A percentile compares a stretch with the other conserved stretches of the same genome.
Evolutionary conservation across 2,113 vertebrate species (phyloP).

Genomic region (Cyanistes caeruleus): DNA sequence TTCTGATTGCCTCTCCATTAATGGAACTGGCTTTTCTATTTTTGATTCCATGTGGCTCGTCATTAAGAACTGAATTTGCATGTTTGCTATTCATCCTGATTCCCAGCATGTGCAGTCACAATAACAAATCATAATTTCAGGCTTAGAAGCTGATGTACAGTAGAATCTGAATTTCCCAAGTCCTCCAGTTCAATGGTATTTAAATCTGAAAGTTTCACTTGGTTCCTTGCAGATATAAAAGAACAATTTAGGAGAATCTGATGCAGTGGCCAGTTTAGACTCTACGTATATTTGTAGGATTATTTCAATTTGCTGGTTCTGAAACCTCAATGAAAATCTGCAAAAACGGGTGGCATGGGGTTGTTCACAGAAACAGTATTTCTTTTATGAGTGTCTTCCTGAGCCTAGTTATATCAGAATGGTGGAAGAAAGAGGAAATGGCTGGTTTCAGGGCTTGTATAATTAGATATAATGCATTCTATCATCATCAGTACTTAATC

Average conservation of each 20-base stretch:
- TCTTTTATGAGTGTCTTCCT: slow-evolving; percentile 26
- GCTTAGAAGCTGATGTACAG: not conserved
- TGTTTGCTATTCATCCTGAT: not conserved
- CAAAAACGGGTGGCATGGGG: not conserved
- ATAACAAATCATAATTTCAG: not conserved
- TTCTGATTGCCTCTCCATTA: not conserved
- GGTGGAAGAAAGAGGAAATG: not conserved
- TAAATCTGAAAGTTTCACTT: not conserved
- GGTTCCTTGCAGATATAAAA: not conserved
- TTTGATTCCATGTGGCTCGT: not conserved
- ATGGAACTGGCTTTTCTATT: not conserved
- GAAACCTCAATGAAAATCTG: not conserved
- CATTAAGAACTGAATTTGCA: slow-evolving; percentile 18
- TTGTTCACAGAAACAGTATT: not conserved
- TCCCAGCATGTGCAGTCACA: not conserved
- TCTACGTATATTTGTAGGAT: not conserved
- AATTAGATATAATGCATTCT: not conserved
- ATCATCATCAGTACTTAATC: not conserved
- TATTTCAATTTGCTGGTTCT: not conserved
- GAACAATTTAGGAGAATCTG: not conserved
- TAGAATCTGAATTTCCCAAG: not conserved
- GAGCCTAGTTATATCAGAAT: slow-evolving; percentile 5
- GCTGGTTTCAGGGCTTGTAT: not conserved
- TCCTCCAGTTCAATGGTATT: not conserved
- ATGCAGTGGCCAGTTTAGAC: not conserved